Base-by-base conservation (phyloP, 2,113 vertebrate species). In the Lycocorax pyrrhopterus region DNA sequence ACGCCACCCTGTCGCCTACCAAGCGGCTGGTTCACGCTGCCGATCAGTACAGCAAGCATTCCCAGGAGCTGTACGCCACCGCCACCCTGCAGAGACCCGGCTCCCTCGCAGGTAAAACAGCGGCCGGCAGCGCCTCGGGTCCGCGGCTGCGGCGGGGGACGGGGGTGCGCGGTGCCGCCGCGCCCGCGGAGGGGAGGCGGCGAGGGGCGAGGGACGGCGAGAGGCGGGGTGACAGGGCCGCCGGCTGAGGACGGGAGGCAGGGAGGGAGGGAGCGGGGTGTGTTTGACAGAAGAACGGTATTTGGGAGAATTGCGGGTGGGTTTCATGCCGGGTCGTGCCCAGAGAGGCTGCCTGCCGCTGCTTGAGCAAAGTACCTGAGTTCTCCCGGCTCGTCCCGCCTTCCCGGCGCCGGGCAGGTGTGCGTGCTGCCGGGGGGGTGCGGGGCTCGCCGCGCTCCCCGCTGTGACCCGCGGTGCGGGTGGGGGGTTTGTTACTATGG, bases 1-100 rank as follows among this genome's bases (percentile, higher is more conserved):
- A 99, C 97, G 99, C 99, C 96, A 99, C 99, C 43, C 98, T 99
- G 96, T 99, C 99, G 96, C 99, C 99, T 90, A 99, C 98, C 97
- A 99, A 99, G 97, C 98, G 99, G 84, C 98, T 99, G 97, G 99
- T 99, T 86, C 99, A 99, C 98, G 98, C 99, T 69, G 98, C 99
- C 49, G 99, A 99, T 95, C 99, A 98, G 97, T 99, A 99, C 98
- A 82, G 94, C 97, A 99, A 99, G 98, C 99, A 99, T 94, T 98
- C 99, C 85, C 99, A 99, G 97, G 99, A 99, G 96, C 98, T 99
- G 72, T 99, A 99, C 94, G 99, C 99, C 92, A 99, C 99, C 16
- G 99, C 99, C 91, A 99, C 99, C 22, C 98, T 99, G 77, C 99
- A 99, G 98, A 98, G 99, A 96, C 99, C 99, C 26, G 99, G 99